Evolutionary conservation across 2,797 vertebrate genomes (phyloP), one percentile per base, ranked within the genome.

Genomic region (Cirrhinus mrigala): DNA sequence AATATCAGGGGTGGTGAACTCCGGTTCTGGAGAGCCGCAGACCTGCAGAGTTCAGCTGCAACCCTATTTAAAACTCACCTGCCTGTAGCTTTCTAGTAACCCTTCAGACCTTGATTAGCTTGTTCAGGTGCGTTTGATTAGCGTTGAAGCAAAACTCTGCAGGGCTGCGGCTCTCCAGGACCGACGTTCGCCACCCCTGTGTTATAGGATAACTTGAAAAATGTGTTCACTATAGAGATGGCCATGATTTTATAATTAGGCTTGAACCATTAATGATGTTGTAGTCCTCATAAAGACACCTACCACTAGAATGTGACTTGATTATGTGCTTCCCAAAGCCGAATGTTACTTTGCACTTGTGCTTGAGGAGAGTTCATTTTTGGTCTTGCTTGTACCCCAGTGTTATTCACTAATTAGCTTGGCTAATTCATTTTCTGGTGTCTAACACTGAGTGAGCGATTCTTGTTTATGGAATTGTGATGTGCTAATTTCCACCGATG

Each of bases 341-440:
- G 44, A 46, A 78, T 60, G 18, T 10, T 11, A 69, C 66, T 37
- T 37, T 68, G 33, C 66, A 37, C 22, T 69, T 40, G 18, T 12
- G 75, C 75, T 77, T 78, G 75, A 48, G 27, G 46, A 66, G 18
- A 80, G 78, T 80, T 68, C 0, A 50, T 52, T 80, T 80, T 68
- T 33, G 3, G 68, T 52, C 11, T 50, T 6, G 18, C 78, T 33
- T n/a, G 54, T n/a, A 85, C 76, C 27, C 29, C 29, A 52, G 22
- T 50, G 54, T 60, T 50, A 50, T 79, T 62, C 54, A 6, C 50
- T 69, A 70, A 84, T 84, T 48, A 71, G 24, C 20, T 29, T 7
- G 68, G 83, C 54, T 85, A 85, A 85, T 85, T 74, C 84, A 54
- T 85, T 79, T 79, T 85, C 77, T 80, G 77, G 56, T 15, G 58